Evolutionary conservation across 1,140 invertebrate genomes (phyloP), one percentile per base, ranked within the genome.

Genomic region (Cyrtorhinus lividipennis): DNA sequence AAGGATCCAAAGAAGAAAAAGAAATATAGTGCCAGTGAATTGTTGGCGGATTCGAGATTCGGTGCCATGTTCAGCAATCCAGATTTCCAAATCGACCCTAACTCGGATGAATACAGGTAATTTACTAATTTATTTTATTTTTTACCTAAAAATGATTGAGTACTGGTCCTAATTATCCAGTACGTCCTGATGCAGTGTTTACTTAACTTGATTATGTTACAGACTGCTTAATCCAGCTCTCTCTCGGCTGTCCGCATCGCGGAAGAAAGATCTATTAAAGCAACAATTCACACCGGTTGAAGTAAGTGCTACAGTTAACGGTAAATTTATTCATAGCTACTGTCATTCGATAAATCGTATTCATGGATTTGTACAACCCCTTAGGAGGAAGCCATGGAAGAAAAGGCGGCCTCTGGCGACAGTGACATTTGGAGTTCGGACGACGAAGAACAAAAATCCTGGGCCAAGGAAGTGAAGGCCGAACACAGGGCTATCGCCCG

Each of bases 51-150:
- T 74, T 79, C 86, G 64, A 80, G 95, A 69, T 98, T 98, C 74
- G 87, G 90, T 57, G 82, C 79, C 15, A 73, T 98, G 66, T 98
- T 99, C 74, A 81, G 81, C 67, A 94, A 98, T 80, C 84, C 91
- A 27, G 91, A 97, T 70, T 98, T 95, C 74, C 83, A 95, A 77
- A 85, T 98, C 61, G 89, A 97, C 69, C 87, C 85, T 69, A 82
- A 83, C 68, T 84, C 88, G 59, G 88, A 94, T 69, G 88, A 92
- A 71, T 95, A 83, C 72, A 78, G 83, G 68, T 48, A 59, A 53
- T 18, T 66, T n/a, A n/a, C n/a, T n/a, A n/a, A n/a, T n/a, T n/a
- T n/a, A n/a, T n/a, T n/a, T n/a, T n/a, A n/a, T n/a, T n/a, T n/a
- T n/a, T n/a, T n/a, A n/a, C n/a, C n/a, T n/a, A n/a, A n/a, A n/a